Base-by-base conservation (phyloP, 2,888 invertebrate genomes). In the Euzetes globulus region DNA sequence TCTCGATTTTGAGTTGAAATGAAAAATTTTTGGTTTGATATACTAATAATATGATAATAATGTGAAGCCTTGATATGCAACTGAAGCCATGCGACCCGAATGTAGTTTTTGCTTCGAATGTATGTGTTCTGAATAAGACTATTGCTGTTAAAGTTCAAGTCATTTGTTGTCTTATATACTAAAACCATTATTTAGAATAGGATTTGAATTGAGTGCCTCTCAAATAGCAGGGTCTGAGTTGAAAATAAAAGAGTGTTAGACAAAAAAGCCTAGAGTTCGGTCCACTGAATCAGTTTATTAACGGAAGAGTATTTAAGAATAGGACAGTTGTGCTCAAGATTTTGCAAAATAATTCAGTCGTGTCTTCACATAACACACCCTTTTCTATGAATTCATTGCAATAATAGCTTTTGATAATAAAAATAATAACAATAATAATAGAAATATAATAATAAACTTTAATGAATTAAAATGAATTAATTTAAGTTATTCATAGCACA, bases 281-380 rank as follows among this genome's bases (percentile, higher is more conserved):
- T 60, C 58, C 58, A 60, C 27, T 60, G 58, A 60, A 27, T 60
- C 58, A 27, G 27, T 60, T 60, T 60, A 60, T 60, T 60, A 60
- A 60, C 1, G 58, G 58, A 27, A 52, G 52, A 9, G 41, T 50
- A 50, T 17, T 6, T 50, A 50, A 50, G n/a, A 11, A 41, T 11
- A 41, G 41, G 5, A 41, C 41, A 41, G 41, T 41, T 9, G 41
- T 9, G 41, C 52, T 19, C 22, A 52, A 52, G 52, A 52, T 52
- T 52, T 60, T 55, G 55, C n/a, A n/a, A n/a, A n/a, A 22, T 27
- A 60, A 60, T 60, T 60, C 58, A 60, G 4, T 60, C 58, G 58
- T 60, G 17, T 60, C 58, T 60, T 60, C 58, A 15, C 58, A 27
- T 3, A 60, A 60, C 27, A 60, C 58, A 4, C 58, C 13, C 13